These are phyloP conservation scores for Cynopterus brachyotis DNA, from an alignment of 2,113 vertebrate species.

Conservation along the genomic window DNA sequence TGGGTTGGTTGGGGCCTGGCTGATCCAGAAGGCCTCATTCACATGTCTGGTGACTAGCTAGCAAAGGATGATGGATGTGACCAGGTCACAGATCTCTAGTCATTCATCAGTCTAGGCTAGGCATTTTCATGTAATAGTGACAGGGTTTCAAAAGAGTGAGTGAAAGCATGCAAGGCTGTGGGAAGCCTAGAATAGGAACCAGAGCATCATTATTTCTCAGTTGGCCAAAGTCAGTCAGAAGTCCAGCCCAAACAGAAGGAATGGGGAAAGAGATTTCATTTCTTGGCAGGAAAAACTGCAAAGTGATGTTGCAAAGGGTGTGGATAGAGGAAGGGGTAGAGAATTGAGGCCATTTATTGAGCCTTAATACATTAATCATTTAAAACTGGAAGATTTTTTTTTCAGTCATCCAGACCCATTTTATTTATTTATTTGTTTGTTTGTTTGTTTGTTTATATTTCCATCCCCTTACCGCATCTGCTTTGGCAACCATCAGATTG, in stretches of 20 bases:
- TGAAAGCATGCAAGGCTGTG: not conserved
- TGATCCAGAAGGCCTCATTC: not conserved
- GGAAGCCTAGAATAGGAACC: not conserved
- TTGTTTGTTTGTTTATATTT: not conserved
- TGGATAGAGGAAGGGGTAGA: not conserved
- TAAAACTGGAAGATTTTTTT: not conserved
- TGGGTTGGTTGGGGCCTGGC: not conserved
- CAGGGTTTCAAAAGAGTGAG: not conserved
- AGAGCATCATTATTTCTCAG: not conserved
- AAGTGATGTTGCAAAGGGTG: not conserved
- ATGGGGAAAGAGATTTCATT: not conserved
- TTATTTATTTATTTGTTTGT: too few species aligned
- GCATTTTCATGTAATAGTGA: not conserved
- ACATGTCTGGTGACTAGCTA: not conserved
- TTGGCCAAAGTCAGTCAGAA: not conserved
- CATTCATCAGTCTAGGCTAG: not conserved
- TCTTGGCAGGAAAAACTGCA: not conserved
- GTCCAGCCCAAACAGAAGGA: not conserved
- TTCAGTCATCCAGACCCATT: not conserved
- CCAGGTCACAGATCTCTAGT: not conserved
- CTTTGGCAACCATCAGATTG: not conserved
- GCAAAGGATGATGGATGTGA: not conserved
- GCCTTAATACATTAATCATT: not conserved
- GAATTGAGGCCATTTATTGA: not conserved
- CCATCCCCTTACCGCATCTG: not conserved